Conservation (phyloP, 2,888 invertebrate genomes). For the Pollenia griseotomentosa region DNA sequence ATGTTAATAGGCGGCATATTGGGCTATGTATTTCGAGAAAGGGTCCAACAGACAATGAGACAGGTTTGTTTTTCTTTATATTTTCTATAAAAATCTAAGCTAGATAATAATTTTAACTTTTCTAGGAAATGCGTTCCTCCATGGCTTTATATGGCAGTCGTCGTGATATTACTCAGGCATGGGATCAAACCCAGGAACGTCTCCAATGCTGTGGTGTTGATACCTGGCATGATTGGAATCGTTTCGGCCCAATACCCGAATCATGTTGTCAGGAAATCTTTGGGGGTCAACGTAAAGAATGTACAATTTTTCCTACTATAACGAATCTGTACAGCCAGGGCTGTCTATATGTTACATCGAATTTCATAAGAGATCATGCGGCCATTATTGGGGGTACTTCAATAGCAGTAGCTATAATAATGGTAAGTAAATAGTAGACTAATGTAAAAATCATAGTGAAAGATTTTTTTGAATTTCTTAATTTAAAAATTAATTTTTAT, state of each 20-base stretch:
- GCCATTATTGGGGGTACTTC: conserved; percentile 92
- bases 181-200: conserved; percentile 94
- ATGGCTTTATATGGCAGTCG: conserved; percentile 90
- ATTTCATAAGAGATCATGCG: conserved; percentile 91
- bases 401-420: conserved; percentile 92
- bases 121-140: conserved; percentile 89
- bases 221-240: conserved; percentile 91
- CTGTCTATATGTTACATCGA: conserved; percentile 89
- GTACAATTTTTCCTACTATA: conserved; percentile 81
- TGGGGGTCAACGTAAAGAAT: conserved; percentile 84
- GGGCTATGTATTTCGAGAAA: conserved; percentile 94
- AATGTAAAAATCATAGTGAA: not conserved
- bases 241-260: conserved; percentile 89
- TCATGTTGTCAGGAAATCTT: conserved; percentile 90
- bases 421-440: conserved; percentile 86
- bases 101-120: not conserved
- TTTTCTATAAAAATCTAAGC: no score
- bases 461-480: not conserved
- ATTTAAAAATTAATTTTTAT: conserved; percentile 5
- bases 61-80: conserved; percentile 82
- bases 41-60: conserved; percentile 90
- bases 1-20: conserved; percentile 96
- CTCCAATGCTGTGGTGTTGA: conserved; percentile 94
- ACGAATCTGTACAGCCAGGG: conserved; percentile 87
- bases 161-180: conserved; percentile 90